phyloP scores from a whole-genome alignment of 2,797 vertebrate genomes.

The Carapus acus region DNA sequence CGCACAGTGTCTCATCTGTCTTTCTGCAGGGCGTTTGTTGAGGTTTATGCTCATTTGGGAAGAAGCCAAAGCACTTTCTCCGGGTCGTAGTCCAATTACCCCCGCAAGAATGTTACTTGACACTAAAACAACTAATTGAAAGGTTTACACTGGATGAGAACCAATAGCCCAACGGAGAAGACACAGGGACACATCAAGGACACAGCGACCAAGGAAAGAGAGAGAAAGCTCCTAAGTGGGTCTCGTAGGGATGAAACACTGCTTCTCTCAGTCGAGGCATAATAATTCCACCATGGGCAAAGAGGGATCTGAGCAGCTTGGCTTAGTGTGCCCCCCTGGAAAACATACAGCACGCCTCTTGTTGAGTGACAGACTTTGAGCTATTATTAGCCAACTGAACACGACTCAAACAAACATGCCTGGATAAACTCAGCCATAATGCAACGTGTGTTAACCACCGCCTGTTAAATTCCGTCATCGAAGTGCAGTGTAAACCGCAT shows the following conservation, averaged over 20 bases:
- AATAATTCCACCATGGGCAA: constrained; percentile 30
- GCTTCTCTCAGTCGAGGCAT: constrained; percentile 16
- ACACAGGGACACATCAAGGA: constrained; percentile 21
- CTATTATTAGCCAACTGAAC: constrained; percentile 45
- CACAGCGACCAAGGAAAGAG: constrained; percentile 1
- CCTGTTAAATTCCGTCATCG: constrained; percentile 46
- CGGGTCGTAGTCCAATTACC: constrained; percentile 52
- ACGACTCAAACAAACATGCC: constrained; percentile 43
- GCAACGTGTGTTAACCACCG: constrained; percentile 22
- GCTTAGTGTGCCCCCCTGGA: constrained; percentile 24
- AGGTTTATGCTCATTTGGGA: constrained; percentile 45
- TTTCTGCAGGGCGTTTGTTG: constrained; percentile 33
- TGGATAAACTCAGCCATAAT: constrained; percentile 39
- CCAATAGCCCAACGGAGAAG: constrained; percentile 18
- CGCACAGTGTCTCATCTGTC: constrained; percentile 26
- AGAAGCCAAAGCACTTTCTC: constrained; percentile 37
- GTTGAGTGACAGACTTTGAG: constrained; percentile 36
- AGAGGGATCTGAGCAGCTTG: constrained; percentile 15
- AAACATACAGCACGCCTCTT: constrained; percentile 33
- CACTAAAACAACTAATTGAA: constrained; percentile 33
- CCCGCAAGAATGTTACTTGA: constrained; percentile 29
- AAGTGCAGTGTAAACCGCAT: constrained; percentile 16
- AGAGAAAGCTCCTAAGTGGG: constrained; percentile 10
- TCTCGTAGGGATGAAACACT: constrained; percentile 13
- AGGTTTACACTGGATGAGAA: constrained; percentile 25